Evolutionary conservation across 1,140 invertebrate species (phyloP).

Genomic region (Stegodyphus mimosarum): DNA sequence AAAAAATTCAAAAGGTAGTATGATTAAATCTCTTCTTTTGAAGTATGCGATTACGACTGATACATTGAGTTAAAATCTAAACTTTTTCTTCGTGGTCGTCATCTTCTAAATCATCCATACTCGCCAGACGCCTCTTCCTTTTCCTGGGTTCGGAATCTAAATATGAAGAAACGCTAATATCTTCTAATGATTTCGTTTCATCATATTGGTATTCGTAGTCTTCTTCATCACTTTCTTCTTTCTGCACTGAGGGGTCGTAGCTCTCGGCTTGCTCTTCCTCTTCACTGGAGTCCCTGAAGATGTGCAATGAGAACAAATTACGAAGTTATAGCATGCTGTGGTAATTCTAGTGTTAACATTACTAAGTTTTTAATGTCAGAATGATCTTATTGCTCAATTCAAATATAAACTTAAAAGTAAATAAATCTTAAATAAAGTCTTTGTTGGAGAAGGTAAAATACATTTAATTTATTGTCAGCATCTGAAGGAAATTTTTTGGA

Average conservation of each 20-base stretch:
- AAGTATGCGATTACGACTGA: too few relatives aligned
- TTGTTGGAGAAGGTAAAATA: too few relatives aligned
- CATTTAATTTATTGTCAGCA: too few relatives aligned
- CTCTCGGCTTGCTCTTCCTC: neutral
- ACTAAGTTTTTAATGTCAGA: neutral
- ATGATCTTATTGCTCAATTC: too few relatives aligned
- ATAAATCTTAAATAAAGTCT: too few relatives aligned
- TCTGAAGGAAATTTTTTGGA: too few relatives aligned
- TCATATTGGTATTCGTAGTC: slow-evolving; percentile 25
- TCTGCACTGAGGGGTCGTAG: neutral
- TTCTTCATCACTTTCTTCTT: slow-evolving; percentile 4
- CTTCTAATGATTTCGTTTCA: neutral
- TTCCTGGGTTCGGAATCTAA: neutral
- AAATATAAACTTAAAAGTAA: too few relatives aligned
- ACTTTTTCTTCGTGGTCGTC: neutral
- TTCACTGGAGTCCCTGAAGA: slow-evolving; percentile 40
- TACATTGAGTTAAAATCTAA: too few relatives aligned
- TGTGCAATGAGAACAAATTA: neutral
- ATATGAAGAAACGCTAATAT: too few relatives aligned
- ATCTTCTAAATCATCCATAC: slow-evolving; percentile 11
- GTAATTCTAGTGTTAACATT: neutral
- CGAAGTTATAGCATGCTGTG: neutral
- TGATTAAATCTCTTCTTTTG: too few relatives aligned
- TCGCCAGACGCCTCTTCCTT: slow-evolving; percentile 1
- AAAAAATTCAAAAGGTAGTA: too few relatives aligned